Conservation (phyloP, 2,113 vertebrate species). For the Reinhardtius hippoglossoides region DNA sequence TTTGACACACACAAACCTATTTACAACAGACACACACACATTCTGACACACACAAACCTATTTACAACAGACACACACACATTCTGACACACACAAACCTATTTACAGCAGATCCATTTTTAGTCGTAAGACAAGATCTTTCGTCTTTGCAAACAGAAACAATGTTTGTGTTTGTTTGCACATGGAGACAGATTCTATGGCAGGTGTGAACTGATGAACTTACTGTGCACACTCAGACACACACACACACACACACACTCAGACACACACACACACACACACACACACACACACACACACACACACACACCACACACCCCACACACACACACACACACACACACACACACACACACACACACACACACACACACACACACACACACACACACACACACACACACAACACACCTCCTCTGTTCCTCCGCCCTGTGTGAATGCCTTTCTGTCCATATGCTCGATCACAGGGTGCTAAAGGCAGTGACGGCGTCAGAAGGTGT, state of each 20-base stretch:
- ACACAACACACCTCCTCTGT: not conserved
- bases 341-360: not conserved
- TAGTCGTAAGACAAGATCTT: too few species aligned
- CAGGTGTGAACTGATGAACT: too few species aligned
- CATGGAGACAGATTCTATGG: too few species aligned
- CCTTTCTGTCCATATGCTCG: constrained; percentile 6
- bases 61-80: too few species aligned
- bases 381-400: not conserved
- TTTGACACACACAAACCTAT: too few species aligned
- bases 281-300: not conserved
- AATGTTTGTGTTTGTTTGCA: too few species aligned
- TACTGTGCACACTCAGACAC: not conserved
- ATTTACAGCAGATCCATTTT: too few species aligned
- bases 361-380: not conserved
- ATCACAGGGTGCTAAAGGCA: constrained; percentile 28
- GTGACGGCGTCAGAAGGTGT: not conserved
- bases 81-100: too few species aligned
- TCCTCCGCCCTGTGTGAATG: not conserved
- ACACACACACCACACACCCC: too few species aligned
- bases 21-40: not conserved
- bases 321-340: not conserved
- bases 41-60: too few species aligned
- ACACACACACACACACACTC: not conserved
- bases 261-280: too few species aligned
- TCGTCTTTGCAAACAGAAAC: too few species aligned